Conservation (phyloP, 2,888 invertebrate genomes). For the Siphonodentalium dalli region DNA sequence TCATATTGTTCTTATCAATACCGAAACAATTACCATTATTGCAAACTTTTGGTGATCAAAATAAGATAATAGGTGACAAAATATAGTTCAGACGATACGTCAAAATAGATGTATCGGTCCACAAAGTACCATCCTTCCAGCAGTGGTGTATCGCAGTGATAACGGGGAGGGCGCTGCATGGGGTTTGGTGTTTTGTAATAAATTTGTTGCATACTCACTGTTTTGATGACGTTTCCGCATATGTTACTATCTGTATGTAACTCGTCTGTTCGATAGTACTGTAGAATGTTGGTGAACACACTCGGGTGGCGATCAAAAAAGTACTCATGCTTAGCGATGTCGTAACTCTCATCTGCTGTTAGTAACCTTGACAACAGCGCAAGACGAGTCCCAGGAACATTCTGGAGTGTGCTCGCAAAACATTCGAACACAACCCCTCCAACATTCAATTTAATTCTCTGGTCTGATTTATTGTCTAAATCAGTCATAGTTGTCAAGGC, state of each 20-base stretch:
- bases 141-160: too few species aligned
- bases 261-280: conserved; percentile 60
- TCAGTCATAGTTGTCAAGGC: too few species aligned
- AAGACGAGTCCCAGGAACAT: conserved; percentile 53
- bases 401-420: conserved; percentile 46
- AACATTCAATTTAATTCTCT: conserved; percentile 50
- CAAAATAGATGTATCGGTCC: too few species aligned
- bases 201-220: conserved; percentile 48
- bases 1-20: too few species aligned
- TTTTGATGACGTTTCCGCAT: conserved; percentile 61
- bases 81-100: too few species aligned
- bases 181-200: too few species aligned
- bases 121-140: too few species aligned
- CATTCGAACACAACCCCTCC: conserved; percentile 59
- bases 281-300: conserved; percentile 55
- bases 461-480: too few species aligned
- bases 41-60: too few species aligned
- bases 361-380: conserved; percentile 49
- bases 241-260: conserved; percentile 59
- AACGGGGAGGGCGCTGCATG: too few species aligned
- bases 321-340: conserved; percentile 49
- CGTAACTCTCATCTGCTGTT: conserved; percentile 57
- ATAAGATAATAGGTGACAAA: too few species aligned
- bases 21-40: too few species aligned
- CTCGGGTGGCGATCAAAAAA: conserved; percentile 62